Conservation (phyloP, 2,113 vertebrate genomes). For the Promerops cafer region DNA sequence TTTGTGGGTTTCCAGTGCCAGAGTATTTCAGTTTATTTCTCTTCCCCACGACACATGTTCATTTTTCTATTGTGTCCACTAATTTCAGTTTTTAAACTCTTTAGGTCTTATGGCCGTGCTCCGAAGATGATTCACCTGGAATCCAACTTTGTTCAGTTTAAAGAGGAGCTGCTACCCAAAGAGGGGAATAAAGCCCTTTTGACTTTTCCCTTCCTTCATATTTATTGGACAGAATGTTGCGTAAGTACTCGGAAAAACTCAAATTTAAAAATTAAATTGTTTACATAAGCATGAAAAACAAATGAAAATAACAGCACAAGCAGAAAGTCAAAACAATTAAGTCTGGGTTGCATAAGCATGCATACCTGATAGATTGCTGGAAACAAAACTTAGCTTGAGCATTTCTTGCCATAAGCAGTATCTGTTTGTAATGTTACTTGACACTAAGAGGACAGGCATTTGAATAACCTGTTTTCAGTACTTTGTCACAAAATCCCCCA, state of each 20-base stretch:
- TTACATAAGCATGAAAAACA: background rate
- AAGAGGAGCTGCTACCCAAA: conserved; percentile 95
- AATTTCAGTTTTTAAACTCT: background rate
- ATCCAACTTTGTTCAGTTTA: conserved; percentile 98
- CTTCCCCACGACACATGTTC: background rate
- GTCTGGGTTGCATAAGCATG: background rate
- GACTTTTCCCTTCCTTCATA: conserved; percentile 97
- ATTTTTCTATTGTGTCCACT: background rate
- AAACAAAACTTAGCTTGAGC: background rate
- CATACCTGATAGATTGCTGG: background rate
- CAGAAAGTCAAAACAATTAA: background rate
- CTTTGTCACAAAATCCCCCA: background rate
- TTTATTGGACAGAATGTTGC: conserved; percentile 99
- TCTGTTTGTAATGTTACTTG: background rate
- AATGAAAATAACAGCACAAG: background rate
- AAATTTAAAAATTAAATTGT: background rate
- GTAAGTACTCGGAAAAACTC: conserved; percentile 75
- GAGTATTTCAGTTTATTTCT: background rate
- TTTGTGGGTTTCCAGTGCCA: background rate
- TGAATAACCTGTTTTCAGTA: background rate
- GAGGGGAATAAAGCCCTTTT: conserved; percentile 96
- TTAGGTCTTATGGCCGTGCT: conserved; percentile 92
- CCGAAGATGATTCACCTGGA: conserved; percentile 99
- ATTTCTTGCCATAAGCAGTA: background rate
- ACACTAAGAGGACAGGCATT: background rate